Evolutionary conservation across 2,113 vertebrate species (phyloP).

Genomic region (Pollachius pollachius): DNA sequence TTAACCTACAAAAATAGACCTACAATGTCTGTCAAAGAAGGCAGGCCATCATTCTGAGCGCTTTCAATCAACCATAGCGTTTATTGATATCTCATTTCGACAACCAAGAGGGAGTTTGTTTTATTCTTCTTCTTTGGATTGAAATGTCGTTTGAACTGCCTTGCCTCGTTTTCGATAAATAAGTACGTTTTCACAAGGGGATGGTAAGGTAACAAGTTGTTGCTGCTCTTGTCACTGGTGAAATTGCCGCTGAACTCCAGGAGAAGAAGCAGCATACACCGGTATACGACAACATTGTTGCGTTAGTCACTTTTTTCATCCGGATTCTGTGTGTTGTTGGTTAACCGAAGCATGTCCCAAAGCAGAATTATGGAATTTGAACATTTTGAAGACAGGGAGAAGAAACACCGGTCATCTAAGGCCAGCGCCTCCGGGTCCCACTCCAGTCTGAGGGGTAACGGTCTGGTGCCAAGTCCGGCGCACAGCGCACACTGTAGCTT

Average conservation of each 20-base stretch:
- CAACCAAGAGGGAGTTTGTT: not conserved
- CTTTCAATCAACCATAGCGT: constrained; percentile 9
- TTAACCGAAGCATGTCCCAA: constrained; percentile 67
- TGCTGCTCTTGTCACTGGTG: too few relatives aligned
- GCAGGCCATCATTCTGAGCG: not conserved
- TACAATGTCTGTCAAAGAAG: constrained; percentile 27
- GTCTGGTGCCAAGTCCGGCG: constrained; percentile 89
- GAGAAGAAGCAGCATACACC: constrained; percentile 6
- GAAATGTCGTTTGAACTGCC: not conserved
- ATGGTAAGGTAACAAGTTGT: too few relatives aligned
- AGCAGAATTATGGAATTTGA: constrained; percentile 91
- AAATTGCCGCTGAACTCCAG: too few relatives aligned
- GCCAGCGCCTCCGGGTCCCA: constrained; percentile 72
- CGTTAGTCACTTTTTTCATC: not conserved
- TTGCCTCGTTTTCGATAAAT: too few relatives aligned
- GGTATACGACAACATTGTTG: constrained; percentile 15
- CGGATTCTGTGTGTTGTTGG: not conserved
- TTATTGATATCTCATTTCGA: constrained; percentile 13
- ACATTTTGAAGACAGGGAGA: constrained; percentile 93
- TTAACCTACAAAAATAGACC: not conserved
- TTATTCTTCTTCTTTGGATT: constrained; percentile 5
- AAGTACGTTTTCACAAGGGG: too few relatives aligned
- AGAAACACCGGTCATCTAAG: constrained; percentile 75
- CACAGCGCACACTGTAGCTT: constrained; percentile 98
- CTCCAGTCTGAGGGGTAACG: constrained; percentile 79